Evolutionary conservation across 2,797 vertebrate genomes (phyloP), one percentile per base, ranked within the genome.

Genomic region (Tinamus major): DNA sequence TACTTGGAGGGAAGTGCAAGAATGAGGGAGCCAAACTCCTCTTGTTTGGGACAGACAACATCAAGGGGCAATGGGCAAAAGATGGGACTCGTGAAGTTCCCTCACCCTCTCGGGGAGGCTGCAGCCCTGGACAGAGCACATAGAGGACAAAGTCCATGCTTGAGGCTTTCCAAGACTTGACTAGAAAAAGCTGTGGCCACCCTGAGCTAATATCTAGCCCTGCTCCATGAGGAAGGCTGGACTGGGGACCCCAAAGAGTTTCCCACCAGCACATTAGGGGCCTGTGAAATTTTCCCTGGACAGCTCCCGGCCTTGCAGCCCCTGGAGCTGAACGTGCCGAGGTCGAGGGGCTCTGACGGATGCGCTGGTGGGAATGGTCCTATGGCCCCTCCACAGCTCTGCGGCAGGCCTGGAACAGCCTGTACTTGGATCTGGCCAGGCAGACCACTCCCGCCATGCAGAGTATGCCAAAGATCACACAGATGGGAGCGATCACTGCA

Each of bases 361-460:
- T 56, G 56, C 26, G 4, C 27, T 0, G 1, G 3, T 3, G 44
- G 65, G 62, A 31, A 49, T 0, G 3, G 31, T 20, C 18, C 6
- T 1, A 2, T 2, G 1, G 3, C 39, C 20, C 87, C 35, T 37
- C 81, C 81, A 86, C 27, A 2, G 53, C 19, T 5, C 63, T 69
- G 70, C 0, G 2, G 56, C 94, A 92, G 29, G 7, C 24, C 31
- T 2, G 10, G 74, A 20, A 0, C 1, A 89, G 48, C 63, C 24
- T 1, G 0, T 18, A 5, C 58, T 64, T 55, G 67, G 17, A 24
- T 42, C 76, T 92, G 68, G 63, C 4, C 85, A 95, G 33, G 4
- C 18, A 94, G n/a, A 83, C 0, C 0, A 58, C 55, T 4, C 55
- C 90, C 0, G 68, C 90, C 59, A 79, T 18, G 0, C 4, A n/a